Percentiles rank a stretch among this genome's conserved stretches.
Conservation (phyloP, 2,888 invertebrate genomes). For the Auanema freiburgensis region DNA sequence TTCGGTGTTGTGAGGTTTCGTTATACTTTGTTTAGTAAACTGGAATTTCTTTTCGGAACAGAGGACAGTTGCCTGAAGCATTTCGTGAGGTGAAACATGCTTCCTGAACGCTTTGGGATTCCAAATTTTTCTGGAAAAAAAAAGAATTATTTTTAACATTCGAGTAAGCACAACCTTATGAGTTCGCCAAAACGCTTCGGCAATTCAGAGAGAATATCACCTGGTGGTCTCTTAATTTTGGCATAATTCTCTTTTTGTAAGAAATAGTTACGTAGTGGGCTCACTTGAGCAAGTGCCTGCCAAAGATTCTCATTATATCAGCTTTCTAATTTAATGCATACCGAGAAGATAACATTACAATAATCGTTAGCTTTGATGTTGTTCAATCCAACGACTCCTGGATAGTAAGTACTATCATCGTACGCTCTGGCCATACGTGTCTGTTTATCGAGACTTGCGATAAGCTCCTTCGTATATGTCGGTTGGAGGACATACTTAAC, state of each 20-base stretch:
- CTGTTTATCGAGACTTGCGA: slow-evolving; percentile 68
- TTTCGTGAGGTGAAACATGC: slow-evolving; percentile 99
- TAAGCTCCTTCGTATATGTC: slow-evolving; percentile 83
- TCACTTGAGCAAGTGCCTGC: slow-evolving; percentile 89
- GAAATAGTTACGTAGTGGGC: slow-evolving; percentile 91
- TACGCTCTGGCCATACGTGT: slow-evolving; percentile 89
- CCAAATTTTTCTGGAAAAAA: slow-evolving; percentile 82
- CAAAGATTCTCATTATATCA: slow-evolving; percentile 6
- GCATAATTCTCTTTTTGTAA: slow-evolving; percentile 87
- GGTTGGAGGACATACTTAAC: slow-evolving; percentile 88
- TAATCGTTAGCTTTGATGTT: slow-evolving; percentile 99
- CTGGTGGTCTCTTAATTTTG: slow-evolving; percentile 84
- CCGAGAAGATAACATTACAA: slow-evolving; percentile 95
- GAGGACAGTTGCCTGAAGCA: slow-evolving; percentile 86
- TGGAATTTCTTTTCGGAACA: slow-evolving; percentile 97
- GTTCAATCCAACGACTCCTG: slow-evolving; percentile 93
- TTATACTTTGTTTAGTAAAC: slow-evolving; percentile 89
- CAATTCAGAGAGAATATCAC: slow-evolving; percentile 87
- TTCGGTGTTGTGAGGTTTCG: background rate
- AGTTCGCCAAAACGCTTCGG: slow-evolving; percentile 72
- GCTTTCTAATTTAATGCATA: slow-evolving; percentile 66
- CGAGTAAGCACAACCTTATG: slow-evolving; percentile 21
- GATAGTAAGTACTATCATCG: slow-evolving; percentile 83
- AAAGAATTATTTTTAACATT: background rate
- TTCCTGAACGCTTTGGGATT: slow-evolving; percentile 98